A percentile compares a stretch with the other conserved stretches of the same genome.
These are phyloP conservation scores for Helobdella robusta DNA, from an alignment of 2,888 invertebrate species.

Conservation along the genomic window DNA sequence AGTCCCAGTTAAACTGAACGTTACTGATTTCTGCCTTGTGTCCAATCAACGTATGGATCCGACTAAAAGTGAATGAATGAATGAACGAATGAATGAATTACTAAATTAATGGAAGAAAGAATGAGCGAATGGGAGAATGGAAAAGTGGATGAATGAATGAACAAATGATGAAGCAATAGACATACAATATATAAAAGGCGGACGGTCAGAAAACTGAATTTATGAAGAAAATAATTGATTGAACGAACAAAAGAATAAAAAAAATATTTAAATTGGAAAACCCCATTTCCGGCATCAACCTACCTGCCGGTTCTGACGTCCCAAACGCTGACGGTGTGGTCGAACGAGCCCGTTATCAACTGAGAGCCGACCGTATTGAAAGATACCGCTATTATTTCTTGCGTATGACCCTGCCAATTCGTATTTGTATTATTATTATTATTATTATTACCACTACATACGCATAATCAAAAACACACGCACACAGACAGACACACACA, in stretches of 20 bases:
- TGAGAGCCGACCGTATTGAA: conserved; percentile 63
- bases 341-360: conserved; percentile 70
- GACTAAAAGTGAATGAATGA: too few species aligned
- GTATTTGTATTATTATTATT: too few species aligned
- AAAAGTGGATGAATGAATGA: neutral
- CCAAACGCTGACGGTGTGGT: conserved; percentile 66
- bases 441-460: too few species aligned
- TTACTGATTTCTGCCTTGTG: conserved; percentile 50
- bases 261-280: too few species aligned
- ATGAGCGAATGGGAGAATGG: neutral
- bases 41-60: conserved; percentile 48
- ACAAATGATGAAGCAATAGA: neutral
- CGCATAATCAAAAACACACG: too few species aligned
- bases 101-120: neutral
- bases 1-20: conserved; percentile 50
- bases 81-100: too few species aligned
- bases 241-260: too few species aligned
- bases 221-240: too few species aligned
- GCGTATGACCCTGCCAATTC: conserved; percentile 64
- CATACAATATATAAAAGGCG: too few species aligned
- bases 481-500: too few species aligned
- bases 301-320: conserved; percentile 57
- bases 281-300: too few species aligned
- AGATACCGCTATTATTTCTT: conserved; percentile 65
- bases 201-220: too few species aligned